phyloP scores from a whole-genome alignment of 1,140 invertebrate species.

The Dreissena polymorpha region DNA sequence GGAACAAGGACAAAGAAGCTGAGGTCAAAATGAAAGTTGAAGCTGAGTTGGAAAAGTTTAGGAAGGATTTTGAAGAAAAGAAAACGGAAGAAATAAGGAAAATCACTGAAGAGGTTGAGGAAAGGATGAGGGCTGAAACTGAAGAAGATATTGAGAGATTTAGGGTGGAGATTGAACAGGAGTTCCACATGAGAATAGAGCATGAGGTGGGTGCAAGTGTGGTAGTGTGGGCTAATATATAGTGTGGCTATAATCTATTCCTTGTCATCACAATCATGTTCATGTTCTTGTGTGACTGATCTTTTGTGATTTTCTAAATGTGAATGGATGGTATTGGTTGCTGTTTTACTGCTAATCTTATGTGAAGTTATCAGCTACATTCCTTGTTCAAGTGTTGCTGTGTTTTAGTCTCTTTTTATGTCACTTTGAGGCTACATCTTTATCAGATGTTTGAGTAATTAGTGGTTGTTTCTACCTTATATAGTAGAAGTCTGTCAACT shows the following conservation, averaged over 20 bases:
- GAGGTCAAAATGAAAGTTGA: not conserved
- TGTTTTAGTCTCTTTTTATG: no score
- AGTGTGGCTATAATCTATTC: no score
- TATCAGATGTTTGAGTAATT: no score
- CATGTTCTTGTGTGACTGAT: not conserved
- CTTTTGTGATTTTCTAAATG: not conserved
- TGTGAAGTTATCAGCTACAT: no score
- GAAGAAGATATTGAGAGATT: conserved; percentile 48
- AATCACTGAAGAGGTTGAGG: conserved; percentile 11
- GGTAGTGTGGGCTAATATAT: no score
- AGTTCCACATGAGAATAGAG: conserved; percentile 41
- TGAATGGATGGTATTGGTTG: conserved; percentile 1
- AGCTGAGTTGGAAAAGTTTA: not conserved
- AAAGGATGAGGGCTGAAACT: conserved; percentile 21
- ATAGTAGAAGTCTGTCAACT: no score
- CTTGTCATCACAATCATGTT: conserved; percentile 18
- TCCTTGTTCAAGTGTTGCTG: no score
- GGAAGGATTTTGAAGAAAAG: conserved; percentile 8
- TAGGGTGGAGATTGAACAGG: conserved; percentile 12
- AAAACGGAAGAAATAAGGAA: conserved; percentile 21
- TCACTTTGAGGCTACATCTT: no score
- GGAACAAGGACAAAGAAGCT: conserved; percentile 3
- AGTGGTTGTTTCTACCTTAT: no score
- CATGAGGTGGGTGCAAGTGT: conserved; percentile 43
- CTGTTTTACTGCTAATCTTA: not conserved